Evolutionary conservation across 1,140 invertebrate genomes (phyloP), one percentile per base, ranked within the genome.

Genomic region (Musca vetustissima): DNA sequence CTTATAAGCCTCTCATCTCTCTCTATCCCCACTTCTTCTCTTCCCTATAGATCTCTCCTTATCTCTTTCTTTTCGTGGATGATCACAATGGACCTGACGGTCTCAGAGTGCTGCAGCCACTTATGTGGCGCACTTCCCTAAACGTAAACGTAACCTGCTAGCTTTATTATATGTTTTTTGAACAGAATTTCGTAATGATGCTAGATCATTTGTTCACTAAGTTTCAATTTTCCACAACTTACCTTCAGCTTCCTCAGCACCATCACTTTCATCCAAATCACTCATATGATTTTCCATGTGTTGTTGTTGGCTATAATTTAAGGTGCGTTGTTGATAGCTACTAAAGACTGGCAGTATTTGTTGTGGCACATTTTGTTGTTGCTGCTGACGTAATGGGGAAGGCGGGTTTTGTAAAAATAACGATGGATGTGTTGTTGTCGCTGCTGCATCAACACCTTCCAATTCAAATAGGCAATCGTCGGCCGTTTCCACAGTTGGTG

Each of bases 401-500:
- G 69, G 43, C 71, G 69, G 22, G 32, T 59, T 32, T 59, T 59
- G 55, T 32, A 59, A 59, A 59, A 22, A 59, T 28, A 59, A 17
- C 4, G 55, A 1, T 32, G 14, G 32, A 67, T 36, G 28, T 4
- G 28, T 13, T 49, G 70, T 22, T 49, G 70, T 2, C 7, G 25
- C n/a, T 57, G 65, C 61, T 50, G n/a, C 21, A 67, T 81, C 74
- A 22, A 78, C 73, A 68, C 80, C 80, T 65, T 82, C 80, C 71
- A 82, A 64, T 66, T 82, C 80, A 50, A 82, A 82, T 15, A 78
- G 70, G 17, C 77, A 80, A 52, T 82, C 78, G 57, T 78, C 77
- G 9, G 74, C 73, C 17, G 74, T 73, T 36, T 67, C 66, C 1
- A 59, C 50, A 28, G 57, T 68, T 24, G 66, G 66, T 49, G 70